Evolutionary conservation across 2,888 invertebrate species (phyloP).

Genomic region (Plagodis dolabraria): DNA sequence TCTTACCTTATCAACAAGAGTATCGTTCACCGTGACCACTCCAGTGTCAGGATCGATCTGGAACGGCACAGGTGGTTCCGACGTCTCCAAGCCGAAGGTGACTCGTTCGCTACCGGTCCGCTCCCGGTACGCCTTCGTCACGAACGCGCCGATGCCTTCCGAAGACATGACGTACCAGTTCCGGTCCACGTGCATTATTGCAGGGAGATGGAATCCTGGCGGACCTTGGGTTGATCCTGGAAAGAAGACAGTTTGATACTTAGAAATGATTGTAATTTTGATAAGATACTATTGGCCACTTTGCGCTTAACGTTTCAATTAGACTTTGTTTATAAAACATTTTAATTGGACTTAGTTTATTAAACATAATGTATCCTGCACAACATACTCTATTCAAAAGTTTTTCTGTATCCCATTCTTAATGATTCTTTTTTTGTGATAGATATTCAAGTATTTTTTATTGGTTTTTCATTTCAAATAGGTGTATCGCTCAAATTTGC

Average conservation of each 20-base stretch:
- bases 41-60: slow-evolving; percentile 90
- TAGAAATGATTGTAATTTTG: neutral
- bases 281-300: neutral
- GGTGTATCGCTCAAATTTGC: no score
- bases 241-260: slow-evolving; percentile 40
- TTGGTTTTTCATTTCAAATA: no score
- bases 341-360: no score
- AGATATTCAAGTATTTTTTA: no score
- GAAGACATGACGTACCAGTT: slow-evolving; percentile 91
- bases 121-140: slow-evolving; percentile 88
- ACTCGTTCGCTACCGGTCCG: slow-evolving; percentile 87
- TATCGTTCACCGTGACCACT: slow-evolving; percentile 91
- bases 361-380: no score
- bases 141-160: slow-evolving; percentile 89
- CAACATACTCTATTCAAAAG: no score
- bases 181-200: slow-evolving; percentile 88
- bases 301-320: neutral
- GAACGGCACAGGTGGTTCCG: slow-evolving; percentile 87
- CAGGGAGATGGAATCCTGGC: slow-evolving; percentile 85
- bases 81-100: slow-evolving; percentile 88
- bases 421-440: no score
- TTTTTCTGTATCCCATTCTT: no score
- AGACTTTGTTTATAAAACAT: no score
- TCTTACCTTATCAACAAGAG: slow-evolving; percentile 89
- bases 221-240: slow-evolving; percentile 77